These are phyloP conservation scores for Antitype chi DNA, from an alignment of 2,888 invertebrate species.

Conservation along the genomic window DNA sequence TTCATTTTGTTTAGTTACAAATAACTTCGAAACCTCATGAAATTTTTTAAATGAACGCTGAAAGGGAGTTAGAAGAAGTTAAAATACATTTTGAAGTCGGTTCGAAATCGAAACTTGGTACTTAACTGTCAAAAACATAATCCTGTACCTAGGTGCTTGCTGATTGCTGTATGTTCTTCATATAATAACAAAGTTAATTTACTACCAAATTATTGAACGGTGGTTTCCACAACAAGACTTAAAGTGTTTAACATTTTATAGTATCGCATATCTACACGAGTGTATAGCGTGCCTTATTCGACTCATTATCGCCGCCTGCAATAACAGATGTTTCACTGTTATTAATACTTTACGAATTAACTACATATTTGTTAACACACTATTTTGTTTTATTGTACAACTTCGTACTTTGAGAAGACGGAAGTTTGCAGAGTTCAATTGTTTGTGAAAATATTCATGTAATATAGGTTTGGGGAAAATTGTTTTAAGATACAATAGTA, in stretches of 20 bases:
- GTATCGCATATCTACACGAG: slow-evolving; percentile 43
- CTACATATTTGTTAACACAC: slow-evolving; percentile 60
- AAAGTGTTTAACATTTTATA: background rate
- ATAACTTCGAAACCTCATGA: background rate
- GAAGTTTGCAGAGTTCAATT: slow-evolving; percentile 14
- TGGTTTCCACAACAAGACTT: background rate
- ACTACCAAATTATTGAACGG: background rate
- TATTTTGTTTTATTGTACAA: slow-evolving; percentile 53
- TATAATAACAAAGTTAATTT: no score
- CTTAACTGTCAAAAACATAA: background rate
- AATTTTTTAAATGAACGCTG: background rate
- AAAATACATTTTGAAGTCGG: no score
- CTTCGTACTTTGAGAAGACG: slow-evolving; percentile 21
- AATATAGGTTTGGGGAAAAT: background rate
- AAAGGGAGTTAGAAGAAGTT: background rate
- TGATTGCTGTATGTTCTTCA: no score
- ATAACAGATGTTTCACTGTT: slow-evolving; percentile 83
- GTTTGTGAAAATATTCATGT: background rate
- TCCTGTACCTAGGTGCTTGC: no score
- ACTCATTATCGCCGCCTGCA: slow-evolving; percentile 79
- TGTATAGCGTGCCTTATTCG: slow-evolving; percentile 59
- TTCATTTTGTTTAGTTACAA: background rate
- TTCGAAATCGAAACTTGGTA: no score
- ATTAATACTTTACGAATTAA: slow-evolving; percentile 79
- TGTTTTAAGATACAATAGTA: no score